These are phyloP conservation scores for Thereva unica DNA, from an alignment of 2,888 invertebrate genomes.

Conservation along the genomic window DNA sequence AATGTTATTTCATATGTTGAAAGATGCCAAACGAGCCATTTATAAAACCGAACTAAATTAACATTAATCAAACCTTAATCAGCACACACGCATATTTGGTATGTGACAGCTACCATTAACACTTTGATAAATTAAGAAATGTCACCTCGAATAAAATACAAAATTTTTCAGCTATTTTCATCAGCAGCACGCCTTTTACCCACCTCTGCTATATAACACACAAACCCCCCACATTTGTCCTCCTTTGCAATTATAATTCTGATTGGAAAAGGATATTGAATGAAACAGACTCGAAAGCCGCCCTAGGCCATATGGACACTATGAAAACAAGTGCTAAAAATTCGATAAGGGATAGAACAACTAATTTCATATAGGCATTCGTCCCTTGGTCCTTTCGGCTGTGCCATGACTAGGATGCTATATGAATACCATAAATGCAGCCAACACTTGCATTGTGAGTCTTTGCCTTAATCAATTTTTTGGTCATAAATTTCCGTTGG, in stretches of 20 bases:
- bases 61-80: too few relatives aligned
- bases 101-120: too few relatives aligned
- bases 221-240: slow-evolving; percentile 8
- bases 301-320: slow-evolving; percentile 23
- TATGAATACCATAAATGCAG: neutral
- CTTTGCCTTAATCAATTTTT: slow-evolving; percentile 35
- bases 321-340: slow-evolving; percentile 26
- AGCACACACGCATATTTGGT: too few relatives aligned
- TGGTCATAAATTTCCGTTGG: slow-evolving; percentile 28
- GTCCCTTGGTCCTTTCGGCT: neutral
- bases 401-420: neutral
- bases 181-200: too few relatives aligned
- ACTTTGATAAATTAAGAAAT: too few relatives aligned
- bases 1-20: too few relatives aligned
- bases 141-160: too few relatives aligned
- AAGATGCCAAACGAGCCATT: too few relatives aligned
- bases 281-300: neutral
- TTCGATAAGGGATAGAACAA: slow-evolving; percentile 12
- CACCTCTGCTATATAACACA: too few relatives aligned
- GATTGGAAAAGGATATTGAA: slow-evolving; percentile 11
- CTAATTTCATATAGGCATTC: slow-evolving; percentile 30
- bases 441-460: slow-evolving; percentile 15
- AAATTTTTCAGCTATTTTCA: too few relatives aligned
- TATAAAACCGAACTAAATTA: too few relatives aligned
- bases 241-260: slow-evolving; percentile 31